Conservation (phyloP, 1,140 invertebrate genomes). For the Scaptomyza pallida region DNA sequence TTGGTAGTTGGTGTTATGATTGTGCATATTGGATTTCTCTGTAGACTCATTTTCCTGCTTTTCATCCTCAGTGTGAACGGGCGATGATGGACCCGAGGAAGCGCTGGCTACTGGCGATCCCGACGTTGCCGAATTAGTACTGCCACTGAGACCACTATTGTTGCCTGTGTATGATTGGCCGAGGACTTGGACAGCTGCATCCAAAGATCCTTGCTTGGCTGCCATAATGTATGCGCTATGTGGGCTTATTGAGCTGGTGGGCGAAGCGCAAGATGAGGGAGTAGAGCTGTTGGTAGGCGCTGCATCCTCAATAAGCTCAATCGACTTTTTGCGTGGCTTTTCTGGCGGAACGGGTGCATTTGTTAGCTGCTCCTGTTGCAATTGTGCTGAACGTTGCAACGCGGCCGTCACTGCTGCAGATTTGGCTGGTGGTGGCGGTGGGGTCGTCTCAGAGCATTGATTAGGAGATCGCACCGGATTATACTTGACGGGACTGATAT, state of each 20-base stretch:
- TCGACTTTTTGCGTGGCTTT: conserved; percentile 79
- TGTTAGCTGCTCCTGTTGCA: conserved; percentile 64
- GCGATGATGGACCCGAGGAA: conserved; percentile 85
- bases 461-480: conserved; percentile 73
- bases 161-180: conserved; percentile 15
- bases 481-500: conserved; percentile 74
- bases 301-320: conserved; percentile 75
- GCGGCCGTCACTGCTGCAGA: conserved; percentile 75
- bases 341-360: conserved; percentile 73
- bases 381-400: conserved; percentile 60
- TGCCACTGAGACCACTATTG: conserved; percentile 61
- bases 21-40: conserved; percentile 84
- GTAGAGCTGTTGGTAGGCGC: conserved; percentile 54
- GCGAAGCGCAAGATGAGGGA: conserved; percentile 50
- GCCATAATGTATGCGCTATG: conserved; percentile 50
- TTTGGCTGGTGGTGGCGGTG: conserved; percentile 76
- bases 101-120: conserved; percentile 77
- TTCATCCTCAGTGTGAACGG: conserved; percentile 85
- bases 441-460: conserved; percentile 63
- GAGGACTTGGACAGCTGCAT: conserved; percentile 26
- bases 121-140: conserved; percentile 74
- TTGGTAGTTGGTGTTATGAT: conserved; percentile 57
- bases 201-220: conserved; percentile 70
- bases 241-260: conserved; percentile 57
- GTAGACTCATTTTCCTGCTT: conserved; percentile 85